These are phyloP conservation scores for Isurus oxyrinchus DNA, from an alignment of 2,113 vertebrate genomes.

Conservation along the genomic window DNA sequence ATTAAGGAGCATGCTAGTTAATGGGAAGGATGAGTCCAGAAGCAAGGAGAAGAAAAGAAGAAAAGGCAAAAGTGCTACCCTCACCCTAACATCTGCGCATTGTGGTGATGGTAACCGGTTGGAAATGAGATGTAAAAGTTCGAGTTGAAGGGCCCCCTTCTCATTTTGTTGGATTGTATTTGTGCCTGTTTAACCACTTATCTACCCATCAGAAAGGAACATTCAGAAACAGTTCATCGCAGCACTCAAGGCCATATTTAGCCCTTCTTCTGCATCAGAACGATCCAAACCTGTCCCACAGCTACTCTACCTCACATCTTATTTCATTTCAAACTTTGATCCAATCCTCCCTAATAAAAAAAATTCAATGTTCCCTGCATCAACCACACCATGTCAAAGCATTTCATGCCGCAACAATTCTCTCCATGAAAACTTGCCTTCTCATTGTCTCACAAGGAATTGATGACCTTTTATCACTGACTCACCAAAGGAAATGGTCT, in stretches of 20 bases:
- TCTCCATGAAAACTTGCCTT: not conserved
- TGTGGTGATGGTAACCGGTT: no score
- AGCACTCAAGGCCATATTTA: not conserved
- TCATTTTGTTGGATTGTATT: not conserved
- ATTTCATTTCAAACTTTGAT: not conserved
- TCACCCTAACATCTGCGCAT: no score
- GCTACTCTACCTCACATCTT: not conserved
- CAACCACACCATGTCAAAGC: not conserved
- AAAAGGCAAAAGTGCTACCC: no score
- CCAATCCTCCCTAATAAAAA: not conserved
- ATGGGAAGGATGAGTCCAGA: no score
- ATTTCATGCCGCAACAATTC: not conserved
- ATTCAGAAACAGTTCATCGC: not conserved
- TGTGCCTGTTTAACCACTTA: not conserved
- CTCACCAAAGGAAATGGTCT: no score
- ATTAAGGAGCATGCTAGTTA: no score
- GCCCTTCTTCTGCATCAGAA: not conserved
- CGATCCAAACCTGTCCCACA: not conserved
- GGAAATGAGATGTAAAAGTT: no score
- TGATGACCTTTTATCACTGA: no score
- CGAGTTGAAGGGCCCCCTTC: no score
- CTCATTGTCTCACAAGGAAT: no score
- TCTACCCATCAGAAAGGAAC: not conserved
- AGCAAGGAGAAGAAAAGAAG: no score
- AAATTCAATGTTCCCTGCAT: not conserved